Evolutionary conservation across 2,888 invertebrate genomes (phyloP), one percentile per base, ranked within the genome.

Genomic region (Polyommatus iphigenia): DNA sequence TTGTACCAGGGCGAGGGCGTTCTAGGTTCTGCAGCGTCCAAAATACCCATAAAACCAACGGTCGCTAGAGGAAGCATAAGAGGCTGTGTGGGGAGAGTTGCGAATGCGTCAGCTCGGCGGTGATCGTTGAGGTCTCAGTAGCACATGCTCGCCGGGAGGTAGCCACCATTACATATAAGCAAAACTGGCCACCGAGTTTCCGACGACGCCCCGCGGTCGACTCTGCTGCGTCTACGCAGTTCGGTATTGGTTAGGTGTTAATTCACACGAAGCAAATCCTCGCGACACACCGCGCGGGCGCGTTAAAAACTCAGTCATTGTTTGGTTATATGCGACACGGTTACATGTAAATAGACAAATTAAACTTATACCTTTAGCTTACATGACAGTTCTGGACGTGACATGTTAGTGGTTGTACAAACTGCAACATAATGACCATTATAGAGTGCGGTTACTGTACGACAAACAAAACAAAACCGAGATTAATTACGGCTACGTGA

Each of bases 391-490:
- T 93, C 93, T 92, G 93, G 93, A 92, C 92, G 93, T 94, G 92
- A 94, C 93, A 94, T 93, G 93, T 94, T 94, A 93, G 93, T 94
- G 93, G 93, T 92, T 92, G 93, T 91, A 93, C 93, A 93, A 92
- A 94, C 94, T 93, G 94, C 94, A 94, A 94, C 94, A 93, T 93
- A 94, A 94, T 92, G 92, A 93, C 93, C 93, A 94, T 94, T 94
- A 94, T 93, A 91, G 87, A 92, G 93, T 94, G 94, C 94, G 91
- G 92, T 94, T 93, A 94, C 93, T 92, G 92, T 92, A 93, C 93
- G 93, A 92, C 90, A 93, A 93, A 93, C 91, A 93, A 93, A 93
- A 93, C 86, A 92, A 91, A 93, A 92, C 91, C 91, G 90, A 91
- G 88, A 91, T 90, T 89, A 90, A 90, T 90, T 92, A 93, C 89